These are phyloP conservation scores for Aphelinus atriplicis DNA, from an alignment of 1,140 invertebrate genomes.

Conservation along the genomic window DNA sequence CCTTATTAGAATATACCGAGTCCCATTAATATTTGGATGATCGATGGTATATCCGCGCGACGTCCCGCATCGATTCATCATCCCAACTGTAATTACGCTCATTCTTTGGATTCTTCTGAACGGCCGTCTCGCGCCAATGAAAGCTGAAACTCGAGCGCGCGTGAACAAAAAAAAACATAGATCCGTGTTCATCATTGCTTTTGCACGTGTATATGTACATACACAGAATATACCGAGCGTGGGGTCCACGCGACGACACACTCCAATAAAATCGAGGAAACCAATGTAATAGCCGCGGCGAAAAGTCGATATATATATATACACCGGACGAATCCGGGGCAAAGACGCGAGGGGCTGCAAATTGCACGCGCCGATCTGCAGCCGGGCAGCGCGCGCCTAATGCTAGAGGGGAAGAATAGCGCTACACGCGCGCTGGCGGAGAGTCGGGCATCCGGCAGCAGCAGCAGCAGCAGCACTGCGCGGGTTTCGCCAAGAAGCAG, in stretches of 20 bases:
- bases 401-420: too few species aligned
- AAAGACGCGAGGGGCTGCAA: too few species aligned
- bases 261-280: neutral
- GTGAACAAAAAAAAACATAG: neutral
- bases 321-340: neutral
- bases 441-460: neutral
- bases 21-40: conserved; percentile 27
- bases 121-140: neutral
- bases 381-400: too few species aligned
- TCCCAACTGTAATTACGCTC: conserved; percentile 9
- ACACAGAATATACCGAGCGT: neutral
- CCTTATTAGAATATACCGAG: too few species aligned
- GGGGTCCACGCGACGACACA: neutral
- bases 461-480: neutral
- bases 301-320: neutral
- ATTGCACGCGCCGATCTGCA: too few species aligned
- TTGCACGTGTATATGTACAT: neutral
- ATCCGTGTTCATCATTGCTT: neutral
- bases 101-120: conserved; percentile 12
- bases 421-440: neutral
- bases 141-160: conserved; percentile 10
- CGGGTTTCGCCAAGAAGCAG: conserved; percentile 37
- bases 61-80: conserved; percentile 23
- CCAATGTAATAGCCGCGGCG: neutral
- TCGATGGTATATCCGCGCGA: conserved; percentile 1